These are phyloP conservation scores for Alligator mississippiensis DNA, from an alignment of 2,113 vertebrate genomes.

Conservation along the genomic window DNA sequence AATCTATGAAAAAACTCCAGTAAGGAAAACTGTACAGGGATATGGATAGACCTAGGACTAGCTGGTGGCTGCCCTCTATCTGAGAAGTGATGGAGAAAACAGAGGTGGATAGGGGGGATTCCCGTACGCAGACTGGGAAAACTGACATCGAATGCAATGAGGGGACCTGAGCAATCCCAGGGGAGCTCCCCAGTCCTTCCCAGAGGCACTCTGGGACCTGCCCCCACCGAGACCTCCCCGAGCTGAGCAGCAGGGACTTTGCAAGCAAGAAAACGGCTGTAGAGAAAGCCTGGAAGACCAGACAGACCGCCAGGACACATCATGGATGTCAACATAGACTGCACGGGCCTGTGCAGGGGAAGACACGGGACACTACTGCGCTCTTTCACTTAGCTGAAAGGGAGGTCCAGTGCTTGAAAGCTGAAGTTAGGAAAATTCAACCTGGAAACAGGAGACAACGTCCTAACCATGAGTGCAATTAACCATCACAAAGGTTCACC, in stretches of 20 bases:
- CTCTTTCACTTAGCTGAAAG: background rate
- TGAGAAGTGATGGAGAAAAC: background rate
- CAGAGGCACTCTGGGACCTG: background rate
- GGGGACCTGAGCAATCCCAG: fast-evolving
- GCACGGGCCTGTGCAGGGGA: background rate
- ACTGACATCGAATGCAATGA: fast-evolving
- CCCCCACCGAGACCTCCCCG: background rate
- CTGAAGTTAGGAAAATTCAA: background rate
- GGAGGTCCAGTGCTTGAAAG: background rate
- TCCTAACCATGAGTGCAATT: background rate
- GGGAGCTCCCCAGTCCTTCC: fast-evolving
- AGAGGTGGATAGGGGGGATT: background rate
- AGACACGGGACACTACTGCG: background rate
- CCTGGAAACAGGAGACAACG: background rate
- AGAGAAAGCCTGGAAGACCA: fast-evolving
- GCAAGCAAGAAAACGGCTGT: background rate
- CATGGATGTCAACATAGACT: background rate
- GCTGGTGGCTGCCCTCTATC: background rate
- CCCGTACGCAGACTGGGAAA: fast-evolving
- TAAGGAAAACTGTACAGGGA: too few species aligned
- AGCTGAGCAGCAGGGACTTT: too few species aligned
- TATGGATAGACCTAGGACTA: too few species aligned
- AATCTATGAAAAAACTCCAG: too few species aligned
- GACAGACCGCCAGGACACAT: too few species aligned
- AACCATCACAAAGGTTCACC: background rate